phyloP scores from a whole-genome alignment of 2,888 invertebrate species.

The Phanerotoma sp. region DNA sequence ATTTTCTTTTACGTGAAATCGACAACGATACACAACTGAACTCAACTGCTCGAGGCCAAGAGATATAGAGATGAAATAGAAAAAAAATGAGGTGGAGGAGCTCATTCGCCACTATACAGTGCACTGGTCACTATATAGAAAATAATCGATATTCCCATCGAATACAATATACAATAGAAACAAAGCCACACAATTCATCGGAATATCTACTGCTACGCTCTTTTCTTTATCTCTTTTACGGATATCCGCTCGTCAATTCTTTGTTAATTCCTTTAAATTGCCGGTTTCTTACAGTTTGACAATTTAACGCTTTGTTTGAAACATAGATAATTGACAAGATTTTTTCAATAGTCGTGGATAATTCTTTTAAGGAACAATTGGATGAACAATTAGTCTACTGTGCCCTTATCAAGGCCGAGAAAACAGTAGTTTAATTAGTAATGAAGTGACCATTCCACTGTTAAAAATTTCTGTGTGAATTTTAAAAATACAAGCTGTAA shows the following conservation, averaged over 20 bases:
- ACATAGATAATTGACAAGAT: too few species aligned
- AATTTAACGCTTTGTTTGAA: too few species aligned
- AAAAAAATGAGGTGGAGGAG: background rate
- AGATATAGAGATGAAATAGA: background rate
- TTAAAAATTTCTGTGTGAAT: too few species aligned
- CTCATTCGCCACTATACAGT: background rate
- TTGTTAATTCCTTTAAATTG: background rate
- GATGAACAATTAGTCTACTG: too few species aligned
- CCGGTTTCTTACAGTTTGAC: too few species aligned
- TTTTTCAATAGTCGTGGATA: too few species aligned
- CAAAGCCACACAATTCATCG: conserved; percentile 16
- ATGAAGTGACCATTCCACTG: too few species aligned
- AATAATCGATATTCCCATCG: conserved; percentile 11
- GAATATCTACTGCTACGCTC: conserved; percentile 5
- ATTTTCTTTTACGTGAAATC: conserved; percentile 29
- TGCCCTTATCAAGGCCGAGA: too few species aligned
- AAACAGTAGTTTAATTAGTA: too few species aligned
- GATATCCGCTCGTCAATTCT: too few species aligned
- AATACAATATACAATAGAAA: conserved; percentile 12
- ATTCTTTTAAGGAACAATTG: too few species aligned
- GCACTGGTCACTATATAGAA: background rate
- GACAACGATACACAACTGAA: conserved; percentile 1
- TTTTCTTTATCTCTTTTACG: background rate
- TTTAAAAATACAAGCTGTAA: too few species aligned
- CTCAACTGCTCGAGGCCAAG: background rate